Evolutionary conservation across 2,797 vertebrate genomes (phyloP), one percentile per base, ranked within the genome.

Genomic region (Poecilia picta): DNA sequence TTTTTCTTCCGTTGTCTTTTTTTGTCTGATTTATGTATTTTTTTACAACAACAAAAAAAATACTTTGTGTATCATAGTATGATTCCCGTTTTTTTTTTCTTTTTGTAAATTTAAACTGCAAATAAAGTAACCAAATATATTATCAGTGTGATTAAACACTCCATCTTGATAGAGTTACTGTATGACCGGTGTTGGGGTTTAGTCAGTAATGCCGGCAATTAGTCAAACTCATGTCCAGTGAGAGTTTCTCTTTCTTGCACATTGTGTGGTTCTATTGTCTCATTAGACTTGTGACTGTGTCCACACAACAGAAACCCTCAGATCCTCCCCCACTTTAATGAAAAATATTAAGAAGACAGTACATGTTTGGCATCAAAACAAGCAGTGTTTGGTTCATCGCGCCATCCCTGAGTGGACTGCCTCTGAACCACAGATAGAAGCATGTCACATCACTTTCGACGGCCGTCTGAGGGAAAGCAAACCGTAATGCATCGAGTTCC

Each of bases 1-100:
- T 59, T 47, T 46, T 66, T 46, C 13, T 59, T 47, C 57, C 23
- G 28, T 76, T 71, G 23, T 77, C 43, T 73, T 57, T 46, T 62
- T 1, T 39, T 62, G 0, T 57, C 1, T 12, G 23, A 8, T 41
- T 47, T 81, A 73, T 8, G n/a, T 28, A 68, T 75, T 5, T 41
- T 23, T 64, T 51, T n/a, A n/a, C n/a, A n/a, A n/a, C n/a, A n/a
- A 75, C 28, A 8, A 41, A 33, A 45, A 28, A 59, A 12, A 1
- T 20, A 23, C 12, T 64, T 41, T 28, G 23, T 1, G 12, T 68
- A 68, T 66, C 46, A 62, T 33, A 2, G 2, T 25, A 2, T 18
- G 18, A 51, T 1, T n/a, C 46, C 28, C 2, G 3, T 25, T 57
- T 55, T 74, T 18, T 43, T 59, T 51, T 74, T 41, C 8, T 31